Evolutionary conservation across 92 coral and sea anemone genomes (phyloP).

Genomic region (Heliopora coerulea): DNA sequence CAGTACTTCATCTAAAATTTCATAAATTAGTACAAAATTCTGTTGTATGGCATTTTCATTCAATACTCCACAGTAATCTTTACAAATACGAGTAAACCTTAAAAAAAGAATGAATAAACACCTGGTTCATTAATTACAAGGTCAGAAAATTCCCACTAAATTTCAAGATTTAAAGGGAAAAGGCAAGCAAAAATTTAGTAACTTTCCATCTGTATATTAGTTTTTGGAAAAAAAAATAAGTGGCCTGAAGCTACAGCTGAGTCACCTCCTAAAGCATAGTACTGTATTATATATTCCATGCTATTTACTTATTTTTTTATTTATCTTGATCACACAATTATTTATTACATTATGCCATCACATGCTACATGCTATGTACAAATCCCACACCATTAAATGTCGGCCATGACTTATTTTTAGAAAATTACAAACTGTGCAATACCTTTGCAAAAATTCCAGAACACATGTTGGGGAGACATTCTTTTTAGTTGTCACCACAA

Average conservation of each 20-base stretch:
- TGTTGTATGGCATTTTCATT: constrained; percentile 89
- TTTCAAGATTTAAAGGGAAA: too few relatives aligned
- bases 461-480: constrained; percentile 85
- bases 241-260: too few relatives aligned
- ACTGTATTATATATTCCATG: too few relatives aligned
- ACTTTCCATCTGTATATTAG: too few relatives aligned
- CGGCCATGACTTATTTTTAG: not conserved
- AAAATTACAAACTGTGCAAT: not conserved
- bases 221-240: too few relatives aligned
- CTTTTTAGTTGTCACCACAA: constrained; percentile 92
- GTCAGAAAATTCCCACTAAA: not conserved
- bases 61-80: constrained; percentile 94
- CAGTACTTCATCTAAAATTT: constrained; percentile 91
- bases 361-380: too few relatives aligned
- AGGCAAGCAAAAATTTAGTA: too few relatives aligned
- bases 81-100: constrained; percentile 82
- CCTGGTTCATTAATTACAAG: not conserved
- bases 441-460: constrained; percentile 86
- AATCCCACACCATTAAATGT: not conserved
- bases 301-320: too few relatives aligned
- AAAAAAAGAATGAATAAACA: too few relatives aligned
- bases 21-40: constrained; percentile 88
- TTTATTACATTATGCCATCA: too few relatives aligned
- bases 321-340: too few relatives aligned
- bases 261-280: too few relatives aligned